phyloP scores from a whole-genome alignment of 2,888 invertebrate genomes.

The Lithophane semibrunnea region DNA sequence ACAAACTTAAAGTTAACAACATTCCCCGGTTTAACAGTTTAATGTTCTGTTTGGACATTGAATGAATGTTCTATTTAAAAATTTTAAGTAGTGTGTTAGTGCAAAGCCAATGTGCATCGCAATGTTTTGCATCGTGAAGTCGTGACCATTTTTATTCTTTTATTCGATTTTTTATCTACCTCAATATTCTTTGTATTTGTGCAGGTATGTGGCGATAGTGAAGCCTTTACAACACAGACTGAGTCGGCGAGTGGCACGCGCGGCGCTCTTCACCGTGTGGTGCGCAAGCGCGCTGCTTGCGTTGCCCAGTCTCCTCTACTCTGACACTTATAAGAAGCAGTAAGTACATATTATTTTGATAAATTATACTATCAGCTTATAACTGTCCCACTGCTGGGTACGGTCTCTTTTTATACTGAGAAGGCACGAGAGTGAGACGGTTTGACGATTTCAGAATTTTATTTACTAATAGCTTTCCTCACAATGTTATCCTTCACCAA shows the following conservation, averaged over 20 bases:
- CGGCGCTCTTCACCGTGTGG: slow-evolving; percentile 95
- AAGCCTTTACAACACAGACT: slow-evolving; percentile 96
- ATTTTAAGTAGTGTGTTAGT: too few relatives aligned
- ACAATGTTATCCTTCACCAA: too few relatives aligned
- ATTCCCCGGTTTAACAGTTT: background rate
- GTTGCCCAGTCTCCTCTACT: slow-evolving; percentile 95
- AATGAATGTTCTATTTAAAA: background rate
- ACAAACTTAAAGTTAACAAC: too few relatives aligned
- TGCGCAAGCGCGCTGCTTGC: slow-evolving; percentile 93
- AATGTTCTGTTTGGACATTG: background rate
- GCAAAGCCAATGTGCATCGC: too few relatives aligned
- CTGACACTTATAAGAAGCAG: slow-evolving; percentile 94
- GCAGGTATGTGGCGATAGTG: slow-evolving; percentile 97
- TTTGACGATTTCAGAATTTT: background rate
- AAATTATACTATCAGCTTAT: background rate
- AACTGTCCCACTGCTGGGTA: background rate
- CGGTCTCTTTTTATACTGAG: background rate
- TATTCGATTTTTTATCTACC: background rate
- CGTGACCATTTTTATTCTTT: too few relatives aligned
- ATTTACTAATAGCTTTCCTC: too few relatives aligned
- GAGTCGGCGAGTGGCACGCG: slow-evolving; percentile 94
- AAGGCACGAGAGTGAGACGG: background rate
- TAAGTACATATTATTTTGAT: slow-evolving; percentile 79
- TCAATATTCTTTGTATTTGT: slow-evolving; percentile 30
- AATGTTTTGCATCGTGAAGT: too few relatives aligned